Evolutionary conservation across 1,140 invertebrate species (phyloP), one percentile per base, ranked within the genome.

Genomic region (Doryteuthis pealeii): DNA sequence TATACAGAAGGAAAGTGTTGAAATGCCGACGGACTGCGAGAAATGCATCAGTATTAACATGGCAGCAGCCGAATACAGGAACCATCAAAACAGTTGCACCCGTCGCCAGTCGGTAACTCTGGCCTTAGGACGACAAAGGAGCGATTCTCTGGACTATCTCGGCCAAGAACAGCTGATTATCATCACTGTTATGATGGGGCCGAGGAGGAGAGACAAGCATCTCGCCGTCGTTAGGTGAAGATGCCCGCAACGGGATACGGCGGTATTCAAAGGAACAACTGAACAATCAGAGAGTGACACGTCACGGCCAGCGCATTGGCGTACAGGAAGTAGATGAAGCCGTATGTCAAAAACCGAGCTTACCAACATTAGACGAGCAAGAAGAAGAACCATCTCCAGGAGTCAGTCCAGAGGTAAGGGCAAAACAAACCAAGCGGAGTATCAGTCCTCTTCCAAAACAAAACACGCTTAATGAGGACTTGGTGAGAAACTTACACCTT

Each of bases 81-180:
- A 3, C 12, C 54, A 62, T 8, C 54, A 62, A 22, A 22, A 8
- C 2, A 62, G 5, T 40, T 40, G 35, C 35, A 40, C 35, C 35
- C 35, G 35, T 40, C 35, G 35, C 35, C 35, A 22, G 26, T 62
- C 54, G 18, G 54, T 62, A 22, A 62, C 54, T 22, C 26, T 62
- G 26, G 54, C 54, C 54, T 62, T 62, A 28, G 54, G 54, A 22
- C 54, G 54, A n/a, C 54, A 62, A 62, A 22, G 54, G 54, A 62
- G 54, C 26, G 54, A 62, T 28, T 62, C 54, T n/a, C 54, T 62
- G 10, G 54, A 62, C 54, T 62, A 62, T 62, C 54, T 62, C 26
- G 54, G 54, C 18, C 22, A 62, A 22, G 54, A 62, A 22, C 22
- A 62, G 18, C 18, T 62, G 26, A 62, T 62, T 62, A 62, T 62